phyloP scores from a whole-genome alignment of 2,797 vertebrate genomes.

The Galago senegalensis region DNA sequence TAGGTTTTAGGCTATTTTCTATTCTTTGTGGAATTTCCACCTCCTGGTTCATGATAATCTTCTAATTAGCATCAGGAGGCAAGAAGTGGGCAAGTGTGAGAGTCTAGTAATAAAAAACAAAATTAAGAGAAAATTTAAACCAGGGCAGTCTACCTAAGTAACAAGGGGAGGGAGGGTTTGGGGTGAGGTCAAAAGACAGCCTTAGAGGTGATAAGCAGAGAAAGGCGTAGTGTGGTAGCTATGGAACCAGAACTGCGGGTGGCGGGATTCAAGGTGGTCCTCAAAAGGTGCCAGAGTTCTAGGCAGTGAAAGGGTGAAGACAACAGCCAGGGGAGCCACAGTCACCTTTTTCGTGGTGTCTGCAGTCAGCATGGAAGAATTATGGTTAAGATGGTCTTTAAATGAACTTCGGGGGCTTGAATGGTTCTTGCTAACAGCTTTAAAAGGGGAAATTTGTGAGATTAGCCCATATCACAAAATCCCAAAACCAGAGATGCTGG shows the following conservation, averaged over 20 bases:
- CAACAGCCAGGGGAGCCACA: accelerated
- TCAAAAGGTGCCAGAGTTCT: accelerated
- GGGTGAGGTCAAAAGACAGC: neutral
- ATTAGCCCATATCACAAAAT: no score
- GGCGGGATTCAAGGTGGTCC: no score
- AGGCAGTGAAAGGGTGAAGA: neutral
- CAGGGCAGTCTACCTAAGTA: neutral
- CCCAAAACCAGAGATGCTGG: no score
- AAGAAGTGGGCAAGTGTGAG: neutral
- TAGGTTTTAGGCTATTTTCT: neutral
- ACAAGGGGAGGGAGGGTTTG: neutral
- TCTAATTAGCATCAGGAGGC: neutral
- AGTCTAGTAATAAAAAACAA: neutral
- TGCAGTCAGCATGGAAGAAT: neutral
- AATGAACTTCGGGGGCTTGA: neutral
- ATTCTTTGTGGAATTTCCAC: neutral
- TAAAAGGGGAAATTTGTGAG: no score
- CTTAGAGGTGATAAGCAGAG: neutral
- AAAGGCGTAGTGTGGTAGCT: neutral
- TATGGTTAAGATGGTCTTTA: neutral
- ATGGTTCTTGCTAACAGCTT: neutral
- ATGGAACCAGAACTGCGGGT: neutral
- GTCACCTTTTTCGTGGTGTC: neutral
- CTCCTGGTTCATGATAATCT: neutral
- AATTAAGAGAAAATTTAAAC: neutral